Percentiles rank a stretch among this genome's conserved stretches.
Conservation (phyloP, 1,140 invertebrate genomes). For the Homalodisca vitripennis region DNA sequence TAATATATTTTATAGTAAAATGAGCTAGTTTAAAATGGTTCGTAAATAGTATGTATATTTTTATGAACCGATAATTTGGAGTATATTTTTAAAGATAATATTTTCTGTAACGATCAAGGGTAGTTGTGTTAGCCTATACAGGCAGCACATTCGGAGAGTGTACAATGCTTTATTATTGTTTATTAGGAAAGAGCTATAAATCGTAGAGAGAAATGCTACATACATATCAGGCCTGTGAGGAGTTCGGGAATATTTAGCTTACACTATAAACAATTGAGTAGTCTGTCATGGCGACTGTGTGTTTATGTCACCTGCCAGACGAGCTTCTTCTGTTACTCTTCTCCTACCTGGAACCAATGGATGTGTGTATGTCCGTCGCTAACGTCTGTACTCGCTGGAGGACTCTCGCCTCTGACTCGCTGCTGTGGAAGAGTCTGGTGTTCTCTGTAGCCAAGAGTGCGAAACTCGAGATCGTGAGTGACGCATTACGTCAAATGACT, state of each 20-base stretch:
- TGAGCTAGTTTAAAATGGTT: too few relatives aligned
- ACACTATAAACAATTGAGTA: too few relatives aligned
- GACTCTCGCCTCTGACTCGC: not conserved
- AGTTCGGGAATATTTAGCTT: not conserved
- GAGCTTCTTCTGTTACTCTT: constrained; percentile 32
- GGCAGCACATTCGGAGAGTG: too few relatives aligned
- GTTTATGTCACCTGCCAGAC: constrained; percentile 21
- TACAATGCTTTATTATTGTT: too few relatives aligned
- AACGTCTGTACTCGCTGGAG: constrained; percentile 25
- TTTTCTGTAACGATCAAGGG: too few relatives aligned
- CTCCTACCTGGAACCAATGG: constrained; percentile 20
- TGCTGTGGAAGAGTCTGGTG: constrained; percentile 14
- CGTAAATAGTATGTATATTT: too few relatives aligned
- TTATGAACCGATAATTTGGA: too few relatives aligned
- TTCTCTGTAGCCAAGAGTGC: not conserved
- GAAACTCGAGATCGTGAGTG: too few relatives aligned
- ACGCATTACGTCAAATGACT: not conserved
- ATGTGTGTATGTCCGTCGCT: constrained; percentile 16
- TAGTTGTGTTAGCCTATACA: too few relatives aligned
- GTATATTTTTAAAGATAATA: too few relatives aligned
- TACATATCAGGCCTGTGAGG: not conserved
- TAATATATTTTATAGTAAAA: too few relatives aligned
- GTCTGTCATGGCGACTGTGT: constrained; percentile 19
- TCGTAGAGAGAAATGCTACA: not conserved
- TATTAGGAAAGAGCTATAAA: too few relatives aligned